Conservation (phyloP, 2,113 vertebrate species). For the Pica pica region DNA sequence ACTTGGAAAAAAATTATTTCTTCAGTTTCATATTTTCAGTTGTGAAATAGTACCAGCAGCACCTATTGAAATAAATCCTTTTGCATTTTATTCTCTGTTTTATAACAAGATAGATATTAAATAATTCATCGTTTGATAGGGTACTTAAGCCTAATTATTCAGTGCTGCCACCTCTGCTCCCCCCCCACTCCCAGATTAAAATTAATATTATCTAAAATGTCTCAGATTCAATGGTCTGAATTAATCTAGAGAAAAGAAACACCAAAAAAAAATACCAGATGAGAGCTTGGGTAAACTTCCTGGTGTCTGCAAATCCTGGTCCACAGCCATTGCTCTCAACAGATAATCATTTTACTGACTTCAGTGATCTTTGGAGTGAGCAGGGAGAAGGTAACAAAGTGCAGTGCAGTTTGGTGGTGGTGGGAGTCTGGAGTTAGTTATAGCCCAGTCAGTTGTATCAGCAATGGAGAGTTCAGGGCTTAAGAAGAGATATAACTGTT, state of each 20-base stretch:
- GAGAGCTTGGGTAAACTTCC: not conserved
- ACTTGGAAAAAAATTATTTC: not conserved
- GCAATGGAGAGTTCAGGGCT: not conserved
- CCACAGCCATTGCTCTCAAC: not conserved
- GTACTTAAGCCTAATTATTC: not conserved
- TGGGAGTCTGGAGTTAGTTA: not conserved
- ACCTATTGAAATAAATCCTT: not conserved
- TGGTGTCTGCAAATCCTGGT: not conserved
- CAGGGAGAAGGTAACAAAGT: not conserved
- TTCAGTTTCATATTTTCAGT: not conserved
- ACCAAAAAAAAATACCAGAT: not conserved
- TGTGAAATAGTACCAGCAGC: not conserved
- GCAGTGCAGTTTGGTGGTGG: not conserved
- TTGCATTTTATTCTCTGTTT: not conserved
- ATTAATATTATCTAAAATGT: not conserved
- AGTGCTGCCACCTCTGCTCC: not conserved
- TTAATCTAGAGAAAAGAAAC: not conserved
- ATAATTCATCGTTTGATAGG: not conserved
- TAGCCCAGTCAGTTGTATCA: not conserved
- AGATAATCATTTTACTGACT: not conserved
- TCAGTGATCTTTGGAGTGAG: not conserved
- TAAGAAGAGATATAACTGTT: not conserved
- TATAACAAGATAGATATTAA: not conserved
- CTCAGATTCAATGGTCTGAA: not conserved
- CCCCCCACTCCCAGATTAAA: not conserved